Percentiles rank a stretch among this genome's conserved stretches.
Conservation (phyloP, 2,113 vertebrate species). For the Poicephalus gulielmi region DNA sequence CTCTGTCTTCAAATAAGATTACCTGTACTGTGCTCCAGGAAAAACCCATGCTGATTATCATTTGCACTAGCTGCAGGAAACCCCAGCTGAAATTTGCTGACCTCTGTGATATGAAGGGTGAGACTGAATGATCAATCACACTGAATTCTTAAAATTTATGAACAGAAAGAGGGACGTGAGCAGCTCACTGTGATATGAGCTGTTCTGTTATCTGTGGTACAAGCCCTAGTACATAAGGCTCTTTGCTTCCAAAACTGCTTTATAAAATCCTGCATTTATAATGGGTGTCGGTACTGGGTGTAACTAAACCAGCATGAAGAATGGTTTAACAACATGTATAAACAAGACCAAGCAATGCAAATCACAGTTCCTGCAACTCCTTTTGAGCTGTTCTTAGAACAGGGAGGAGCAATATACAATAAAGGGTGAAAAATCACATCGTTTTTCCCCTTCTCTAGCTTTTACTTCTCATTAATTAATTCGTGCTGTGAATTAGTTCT, state of each 20-base stretch:
- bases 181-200: background rate
- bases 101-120: background rate
- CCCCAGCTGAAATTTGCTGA: background rate
- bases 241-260: background rate
- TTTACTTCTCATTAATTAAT: background rate
- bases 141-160: background rate
- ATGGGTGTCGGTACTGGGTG: background rate
- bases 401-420: background rate
- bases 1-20: background rate
- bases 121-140: background rate
- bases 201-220: background rate
- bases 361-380: conserved; percentile 15
- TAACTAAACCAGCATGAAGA: conserved; percentile 18
- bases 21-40: background rate
- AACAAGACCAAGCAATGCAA: conserved; percentile 45
- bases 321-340: conserved; percentile 21
- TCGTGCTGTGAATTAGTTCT: conserved; percentile 25
- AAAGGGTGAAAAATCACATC: background rate
- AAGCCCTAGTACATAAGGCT: background rate
- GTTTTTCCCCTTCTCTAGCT: background rate
- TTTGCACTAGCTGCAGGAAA: background rate
- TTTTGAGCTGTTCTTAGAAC: conserved; percentile 3
- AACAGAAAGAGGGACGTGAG: background rate
- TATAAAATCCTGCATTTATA: conserved; percentile 4
- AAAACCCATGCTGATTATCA: background rate